A percentile compares a stretch with the other conserved stretches of the same genome.
Evolutionary conservation across 2,888 invertebrate species (phyloP).

Genomic region (Watsonalla binaria): DNA sequence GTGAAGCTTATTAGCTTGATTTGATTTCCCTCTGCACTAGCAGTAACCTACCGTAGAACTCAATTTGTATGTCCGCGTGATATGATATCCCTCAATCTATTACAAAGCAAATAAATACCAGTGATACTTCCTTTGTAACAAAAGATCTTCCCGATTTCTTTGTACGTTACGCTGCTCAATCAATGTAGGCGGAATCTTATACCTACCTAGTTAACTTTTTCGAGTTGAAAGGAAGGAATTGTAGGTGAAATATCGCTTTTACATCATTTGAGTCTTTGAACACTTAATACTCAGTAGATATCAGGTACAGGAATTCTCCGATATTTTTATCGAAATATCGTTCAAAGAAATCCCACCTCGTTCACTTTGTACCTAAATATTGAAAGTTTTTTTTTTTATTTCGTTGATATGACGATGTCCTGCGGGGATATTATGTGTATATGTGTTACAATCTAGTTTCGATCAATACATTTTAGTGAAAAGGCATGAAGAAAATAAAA

Average conservation of each 20-base stretch:
- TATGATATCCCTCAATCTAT: constrained; percentile 31
- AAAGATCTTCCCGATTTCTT: constrained; percentile 35
- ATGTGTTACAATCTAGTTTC: too few species aligned
- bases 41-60: constrained; percentile 10
- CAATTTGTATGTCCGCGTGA: constrained; percentile 24
- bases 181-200: constrained; percentile 4
- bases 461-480: too few species aligned
- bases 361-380: too few species aligned
- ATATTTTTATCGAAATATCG: too few species aligned
- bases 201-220: background rate
- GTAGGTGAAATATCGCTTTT: background rate
- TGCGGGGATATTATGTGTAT: too few species aligned
- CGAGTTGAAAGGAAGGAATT: too few species aligned
- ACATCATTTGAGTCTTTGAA: background rate
- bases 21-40: constrained; percentile 6
- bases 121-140: constrained; percentile 41
- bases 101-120: constrained; percentile 46
- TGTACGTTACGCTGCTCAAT: constrained; percentile 20
- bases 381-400: too few species aligned
- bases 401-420: too few species aligned
- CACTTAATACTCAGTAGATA: background rate
- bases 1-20: too few species aligned
- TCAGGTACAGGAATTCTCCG: too few species aligned
- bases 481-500: too few species aligned
- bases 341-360: too few species aligned